Conservation (phyloP, 2,113 vertebrate genomes). For the Taxidea taxus region DNA sequence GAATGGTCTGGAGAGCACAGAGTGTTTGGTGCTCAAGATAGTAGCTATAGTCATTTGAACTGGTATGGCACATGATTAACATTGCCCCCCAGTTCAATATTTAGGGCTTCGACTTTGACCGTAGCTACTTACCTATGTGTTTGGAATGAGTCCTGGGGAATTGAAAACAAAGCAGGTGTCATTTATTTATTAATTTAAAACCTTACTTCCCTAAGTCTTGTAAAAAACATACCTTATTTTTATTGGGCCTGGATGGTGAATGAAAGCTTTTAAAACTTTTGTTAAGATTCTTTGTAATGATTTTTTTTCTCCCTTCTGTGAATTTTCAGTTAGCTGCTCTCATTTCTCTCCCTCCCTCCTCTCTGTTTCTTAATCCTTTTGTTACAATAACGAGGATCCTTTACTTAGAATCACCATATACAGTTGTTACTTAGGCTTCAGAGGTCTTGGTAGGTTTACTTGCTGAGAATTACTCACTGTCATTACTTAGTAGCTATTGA, state of each 20-base stretch:
- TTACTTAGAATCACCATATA: background rate
- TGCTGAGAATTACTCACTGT: background rate
- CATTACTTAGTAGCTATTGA: background rate
- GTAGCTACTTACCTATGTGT: background rate
- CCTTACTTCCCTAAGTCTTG: background rate
- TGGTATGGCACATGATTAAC: background rate
- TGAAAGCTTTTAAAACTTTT: background rate
- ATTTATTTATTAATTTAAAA: slow-evolving; percentile 26
- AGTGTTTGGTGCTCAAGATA: background rate
- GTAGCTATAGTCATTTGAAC: background rate
- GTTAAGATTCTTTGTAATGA: background rate
- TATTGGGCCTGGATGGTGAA: background rate
- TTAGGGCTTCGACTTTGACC: background rate
- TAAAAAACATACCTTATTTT: slow-evolving; percentile 12
- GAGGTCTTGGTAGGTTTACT: background rate
- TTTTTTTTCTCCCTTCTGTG: background rate
- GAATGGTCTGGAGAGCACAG: background rate
- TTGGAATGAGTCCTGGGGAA: background rate
- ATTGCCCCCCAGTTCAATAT: background rate
- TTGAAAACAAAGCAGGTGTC: background rate
- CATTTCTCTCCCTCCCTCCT: background rate
- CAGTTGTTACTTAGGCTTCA: background rate
- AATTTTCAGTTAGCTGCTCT: background rate
- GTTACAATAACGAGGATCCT: background rate
- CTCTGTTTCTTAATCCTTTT: background rate